A percentile compares a stretch with the other conserved stretches of the same genome.
phyloP scores from a whole-genome alignment of 2,888 invertebrate species.

The Tenthredo scrophulariae region DNA sequence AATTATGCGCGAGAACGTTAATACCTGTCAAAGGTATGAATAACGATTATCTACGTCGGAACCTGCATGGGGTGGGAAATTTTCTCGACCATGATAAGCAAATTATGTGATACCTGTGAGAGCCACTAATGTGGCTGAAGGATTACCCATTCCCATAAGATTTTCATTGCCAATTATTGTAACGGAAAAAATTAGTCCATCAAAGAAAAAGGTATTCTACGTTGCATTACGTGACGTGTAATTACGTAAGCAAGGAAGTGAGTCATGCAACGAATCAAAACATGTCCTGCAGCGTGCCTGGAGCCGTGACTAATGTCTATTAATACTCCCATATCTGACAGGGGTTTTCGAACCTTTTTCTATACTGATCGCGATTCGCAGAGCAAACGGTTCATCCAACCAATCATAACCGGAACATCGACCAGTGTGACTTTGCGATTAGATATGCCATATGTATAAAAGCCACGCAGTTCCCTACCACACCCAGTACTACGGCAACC shows the following conservation, averaged over 20 bases:
- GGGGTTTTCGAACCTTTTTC: slow-evolving; percentile 24
- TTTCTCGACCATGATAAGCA: not conserved
- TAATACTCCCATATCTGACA: slow-evolving; percentile 23
- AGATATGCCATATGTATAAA: slow-evolving; percentile 47
- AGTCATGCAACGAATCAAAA: slow-evolving; percentile 25
- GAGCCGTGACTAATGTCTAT: slow-evolving; percentile 5
- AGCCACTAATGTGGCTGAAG: not conserved
- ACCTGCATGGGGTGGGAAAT: not conserved
- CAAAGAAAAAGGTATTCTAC: not conserved
- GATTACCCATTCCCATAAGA: not conserved
- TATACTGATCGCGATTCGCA: not conserved
- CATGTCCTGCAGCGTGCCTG: slow-evolving; percentile 9
- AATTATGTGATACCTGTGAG: not conserved
- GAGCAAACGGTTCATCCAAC: not conserved
- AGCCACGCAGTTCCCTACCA: not conserved
- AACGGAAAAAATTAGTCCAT: not conserved
- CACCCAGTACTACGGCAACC: slow-evolving; percentile 35
- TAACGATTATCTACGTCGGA: no score
- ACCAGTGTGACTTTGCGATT: slow-evolving; percentile 34
- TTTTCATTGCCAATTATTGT: not conserved
- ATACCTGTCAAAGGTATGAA: not conserved
- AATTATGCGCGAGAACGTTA: not conserved
- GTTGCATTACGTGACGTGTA: not conserved
- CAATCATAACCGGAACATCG: not conserved
- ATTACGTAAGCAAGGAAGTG: slow-evolving; percentile 26